Conservation (phyloP, 2,888 invertebrate genomes). For the Tiliacea citrago region DNA sequence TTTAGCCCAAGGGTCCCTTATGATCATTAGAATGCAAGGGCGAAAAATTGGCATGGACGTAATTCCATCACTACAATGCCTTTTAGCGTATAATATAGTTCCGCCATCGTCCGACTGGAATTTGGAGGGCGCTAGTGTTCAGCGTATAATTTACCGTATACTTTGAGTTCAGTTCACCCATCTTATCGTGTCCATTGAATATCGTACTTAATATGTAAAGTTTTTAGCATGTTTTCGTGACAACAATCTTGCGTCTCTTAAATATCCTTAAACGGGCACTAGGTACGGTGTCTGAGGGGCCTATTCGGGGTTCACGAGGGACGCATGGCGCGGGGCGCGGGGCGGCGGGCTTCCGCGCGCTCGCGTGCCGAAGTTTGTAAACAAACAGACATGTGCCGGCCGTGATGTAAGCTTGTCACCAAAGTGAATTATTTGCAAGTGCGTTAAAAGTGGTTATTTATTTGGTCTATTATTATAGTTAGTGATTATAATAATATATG, state of each 20-base stretch:
- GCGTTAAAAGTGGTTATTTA: slow-evolving; percentile 22
- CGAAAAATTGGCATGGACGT: slow-evolving; percentile 46
- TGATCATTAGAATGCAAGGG: slow-evolving; percentile 29
- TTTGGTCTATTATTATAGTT: slow-evolving; percentile 26
- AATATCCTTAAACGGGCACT: slow-evolving; percentile 38
- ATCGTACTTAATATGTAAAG: slow-evolving; percentile 27
- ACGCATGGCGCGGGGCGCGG: slow-evolving; percentile 33
- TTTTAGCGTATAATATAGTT: slow-evolving; percentile 26
- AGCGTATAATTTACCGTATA: slow-evolving; percentile 29
- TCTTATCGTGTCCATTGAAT: slow-evolving; percentile 25
- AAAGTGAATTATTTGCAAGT: background rate
- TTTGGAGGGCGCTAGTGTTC: slow-evolving; percentile 18
- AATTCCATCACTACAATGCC: slow-evolving; percentile 22
- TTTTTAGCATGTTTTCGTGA: slow-evolving; percentile 30
- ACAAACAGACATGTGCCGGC: slow-evolving; percentile 35
- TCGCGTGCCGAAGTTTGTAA: slow-evolving; percentile 39
- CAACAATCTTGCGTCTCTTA: slow-evolving; percentile 29
- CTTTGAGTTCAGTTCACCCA: slow-evolving; percentile 17
- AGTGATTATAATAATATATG: slow-evolving; percentile 25
- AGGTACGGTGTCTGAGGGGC: slow-evolving; percentile 23
- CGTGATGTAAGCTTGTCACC: background rate
- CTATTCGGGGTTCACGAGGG: slow-evolving; percentile 28
- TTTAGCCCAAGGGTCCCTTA: slow-evolving; percentile 27
- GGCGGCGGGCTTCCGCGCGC: slow-evolving; percentile 24
- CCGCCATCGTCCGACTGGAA: slow-evolving; percentile 21